phyloP scores from a whole-genome alignment of 2,797 vertebrate species.

The Chrosomus eos region DNA sequence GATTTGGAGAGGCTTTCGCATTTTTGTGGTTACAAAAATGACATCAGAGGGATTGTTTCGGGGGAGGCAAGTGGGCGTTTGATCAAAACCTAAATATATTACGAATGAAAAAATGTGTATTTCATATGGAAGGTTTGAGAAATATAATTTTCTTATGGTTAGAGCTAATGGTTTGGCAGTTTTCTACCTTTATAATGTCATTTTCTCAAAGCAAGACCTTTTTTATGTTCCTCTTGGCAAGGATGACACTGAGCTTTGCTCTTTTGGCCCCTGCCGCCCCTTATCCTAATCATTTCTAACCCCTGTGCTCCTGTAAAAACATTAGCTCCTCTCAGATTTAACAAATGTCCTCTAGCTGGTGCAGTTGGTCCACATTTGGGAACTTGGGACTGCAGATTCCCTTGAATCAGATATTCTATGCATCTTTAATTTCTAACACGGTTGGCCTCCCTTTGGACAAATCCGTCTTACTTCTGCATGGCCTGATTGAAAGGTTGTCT shows the following conservation, averaged over 20 bases:
- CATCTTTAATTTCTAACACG: conserved; percentile 74
- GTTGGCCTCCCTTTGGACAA: conserved; percentile 57
- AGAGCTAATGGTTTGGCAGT: conserved; percentile 71
- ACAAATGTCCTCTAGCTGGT: conserved; percentile 48
- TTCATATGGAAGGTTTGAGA: conserved; percentile 36
- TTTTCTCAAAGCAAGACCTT: conserved; percentile 38
- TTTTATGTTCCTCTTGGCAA: conserved; percentile 43
- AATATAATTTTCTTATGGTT: conserved; percentile 62
- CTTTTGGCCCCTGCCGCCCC: conserved; percentile 31
- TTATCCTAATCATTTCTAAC: conserved; percentile 55
- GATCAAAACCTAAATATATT: conserved; percentile 63
- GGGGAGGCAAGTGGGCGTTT: conserved; percentile 55
- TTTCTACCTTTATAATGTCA: conserved; percentile 43
- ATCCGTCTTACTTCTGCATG: conserved; percentile 67
- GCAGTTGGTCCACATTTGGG: conserved; percentile 37
- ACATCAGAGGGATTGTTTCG: conserved; percentile 62
- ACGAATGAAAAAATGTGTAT: conserved; percentile 46
- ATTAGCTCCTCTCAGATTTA: conserved; percentile 51
- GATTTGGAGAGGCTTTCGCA: conserved; percentile 52
- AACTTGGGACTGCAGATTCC: not conserved
- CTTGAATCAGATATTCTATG: conserved; percentile 68
- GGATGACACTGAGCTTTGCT: conserved; percentile 36
- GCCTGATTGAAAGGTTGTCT: conserved; percentile 64
- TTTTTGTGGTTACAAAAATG: conserved; percentile 65
- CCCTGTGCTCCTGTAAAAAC: conserved; percentile 50